Percentiles rank a stretch among this genome's conserved stretches.
Conservation (phyloP, 2,113 vertebrate genomes). For the Ammospiza nelsoni region DNA sequence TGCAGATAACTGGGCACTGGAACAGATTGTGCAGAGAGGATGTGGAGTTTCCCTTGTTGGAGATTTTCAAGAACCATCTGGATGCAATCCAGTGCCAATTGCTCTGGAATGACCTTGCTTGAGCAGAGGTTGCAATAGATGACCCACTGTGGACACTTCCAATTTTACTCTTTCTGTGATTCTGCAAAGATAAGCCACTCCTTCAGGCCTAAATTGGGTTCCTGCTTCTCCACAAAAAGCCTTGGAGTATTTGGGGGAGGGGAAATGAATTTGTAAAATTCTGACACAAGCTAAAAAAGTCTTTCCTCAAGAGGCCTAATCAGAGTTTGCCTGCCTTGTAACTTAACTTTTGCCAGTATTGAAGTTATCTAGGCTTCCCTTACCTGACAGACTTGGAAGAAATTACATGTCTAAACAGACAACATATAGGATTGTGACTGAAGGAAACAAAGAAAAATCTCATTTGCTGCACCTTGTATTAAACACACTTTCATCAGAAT, state of each 20-base stretch:
- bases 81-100: not conserved
- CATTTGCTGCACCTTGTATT: not conserved
- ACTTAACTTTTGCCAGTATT: not conserved
- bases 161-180: not conserved
- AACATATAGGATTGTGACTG: not conserved
- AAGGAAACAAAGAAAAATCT: not conserved
- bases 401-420: not conserved
- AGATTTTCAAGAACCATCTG: not conserved
- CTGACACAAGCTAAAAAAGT: not conserved
- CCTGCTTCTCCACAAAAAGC: not conserved
- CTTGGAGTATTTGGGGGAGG: not conserved
- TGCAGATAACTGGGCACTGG: fast-evolving
- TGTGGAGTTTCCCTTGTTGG: not conserved
- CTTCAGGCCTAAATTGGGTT: not conserved
- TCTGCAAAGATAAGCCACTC: not conserved
- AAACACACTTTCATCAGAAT: not conserved
- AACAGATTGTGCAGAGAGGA: not conserved
- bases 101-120: not conserved
- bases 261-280: not conserved
- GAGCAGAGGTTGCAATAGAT: not conserved
- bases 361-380: not conserved
- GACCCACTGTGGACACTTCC: not conserved
- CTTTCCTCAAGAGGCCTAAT: not conserved
- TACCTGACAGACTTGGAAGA: not conserved
- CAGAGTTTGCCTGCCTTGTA: not conserved